Percentiles rank a stretch among this genome's conserved stretches.
Conservation (phyloP, 2,113 vertebrate species). For the Gobiocypris rarus region DNA sequence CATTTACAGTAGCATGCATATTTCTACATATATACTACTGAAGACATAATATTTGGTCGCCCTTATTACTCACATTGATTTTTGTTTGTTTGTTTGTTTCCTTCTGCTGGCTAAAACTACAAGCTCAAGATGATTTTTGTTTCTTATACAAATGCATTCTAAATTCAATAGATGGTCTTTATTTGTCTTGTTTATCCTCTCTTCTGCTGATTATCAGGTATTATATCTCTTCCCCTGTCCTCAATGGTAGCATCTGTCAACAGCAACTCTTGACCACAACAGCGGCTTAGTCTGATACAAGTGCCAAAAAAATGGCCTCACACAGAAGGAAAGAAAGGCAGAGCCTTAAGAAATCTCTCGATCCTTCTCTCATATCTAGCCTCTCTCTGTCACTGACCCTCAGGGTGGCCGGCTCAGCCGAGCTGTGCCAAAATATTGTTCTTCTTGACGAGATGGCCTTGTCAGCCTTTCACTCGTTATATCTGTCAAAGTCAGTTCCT, state of each 20-base stretch:
- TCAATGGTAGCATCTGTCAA: neutral
- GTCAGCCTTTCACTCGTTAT: conserved; percentile 29
- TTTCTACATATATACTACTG: neutral
- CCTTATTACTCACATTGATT: neutral
- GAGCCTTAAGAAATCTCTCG: conserved; percentile 54
- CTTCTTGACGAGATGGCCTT: conserved; percentile 9
- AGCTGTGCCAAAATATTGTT: conserved; percentile 8
- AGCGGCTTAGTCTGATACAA: neutral
- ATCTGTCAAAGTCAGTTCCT: conserved; percentile 10
- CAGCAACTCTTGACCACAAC: conserved; percentile 5
- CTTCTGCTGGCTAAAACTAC: neutral
- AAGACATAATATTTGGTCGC: too few species aligned
- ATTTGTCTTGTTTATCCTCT: neutral
- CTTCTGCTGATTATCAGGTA: neutral
- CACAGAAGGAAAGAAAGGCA: neutral
- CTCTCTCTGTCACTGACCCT: conserved; percentile 12
- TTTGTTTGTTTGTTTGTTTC: neutral
- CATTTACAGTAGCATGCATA: neutral
- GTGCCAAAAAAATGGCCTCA: conserved; percentile 3
- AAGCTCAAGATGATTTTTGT: neutral
- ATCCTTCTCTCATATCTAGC: conserved; percentile 31
- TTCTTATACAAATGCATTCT: neutral
- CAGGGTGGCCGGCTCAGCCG: neutral
- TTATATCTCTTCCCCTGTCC: neutral
- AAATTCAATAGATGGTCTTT: neutral